Conservation (phyloP, 2,797 vertebrate genomes). For the Carduelis carduelis region DNA sequence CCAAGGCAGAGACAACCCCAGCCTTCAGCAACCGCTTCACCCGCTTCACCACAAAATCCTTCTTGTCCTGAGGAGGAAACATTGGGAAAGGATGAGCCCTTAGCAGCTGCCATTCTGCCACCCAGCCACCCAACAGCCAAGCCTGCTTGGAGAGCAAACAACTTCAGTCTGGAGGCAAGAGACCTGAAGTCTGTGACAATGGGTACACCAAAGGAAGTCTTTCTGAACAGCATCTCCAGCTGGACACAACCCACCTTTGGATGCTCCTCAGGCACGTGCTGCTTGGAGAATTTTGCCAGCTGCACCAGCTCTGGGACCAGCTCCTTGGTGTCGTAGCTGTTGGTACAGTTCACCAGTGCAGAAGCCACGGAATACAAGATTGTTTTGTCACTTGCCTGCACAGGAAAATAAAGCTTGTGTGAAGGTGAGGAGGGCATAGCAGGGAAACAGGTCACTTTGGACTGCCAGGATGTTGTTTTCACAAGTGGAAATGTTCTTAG, state of each 20-base stretch:
- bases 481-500: not conserved
- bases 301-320: slow-evolving; percentile 93
- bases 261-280: slow-evolving; percentile 95
- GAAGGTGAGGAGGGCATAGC: not conserved
- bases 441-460: not conserved
- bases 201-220: not conserved
- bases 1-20: slow-evolving; percentile 85
- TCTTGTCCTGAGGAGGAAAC: slow-evolving; percentile 85
- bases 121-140: not conserved
- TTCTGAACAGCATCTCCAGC: not conserved
- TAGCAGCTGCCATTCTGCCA: not conserved
- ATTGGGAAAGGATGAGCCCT: not conserved
- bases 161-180: not conserved
- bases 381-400: slow-evolving; percentile 91
- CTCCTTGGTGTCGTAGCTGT: slow-evolving; percentile 95
- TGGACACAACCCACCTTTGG: slow-evolving; percentile 83
- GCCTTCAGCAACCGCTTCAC: slow-evolving; percentile 90
- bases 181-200: not conserved
- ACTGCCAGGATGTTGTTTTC: not conserved
- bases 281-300: slow-evolving; percentile 96
- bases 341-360: slow-evolving; percentile 92
- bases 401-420: not conserved
- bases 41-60: slow-evolving; percentile 89
- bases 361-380: slow-evolving; percentile 92
- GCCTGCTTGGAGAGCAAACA: not conserved